These are phyloP conservation scores for Galaxea fascicularis DNA, from an alignment of 92 coral and sea anemone species.

Conservation along the genomic window DNA sequence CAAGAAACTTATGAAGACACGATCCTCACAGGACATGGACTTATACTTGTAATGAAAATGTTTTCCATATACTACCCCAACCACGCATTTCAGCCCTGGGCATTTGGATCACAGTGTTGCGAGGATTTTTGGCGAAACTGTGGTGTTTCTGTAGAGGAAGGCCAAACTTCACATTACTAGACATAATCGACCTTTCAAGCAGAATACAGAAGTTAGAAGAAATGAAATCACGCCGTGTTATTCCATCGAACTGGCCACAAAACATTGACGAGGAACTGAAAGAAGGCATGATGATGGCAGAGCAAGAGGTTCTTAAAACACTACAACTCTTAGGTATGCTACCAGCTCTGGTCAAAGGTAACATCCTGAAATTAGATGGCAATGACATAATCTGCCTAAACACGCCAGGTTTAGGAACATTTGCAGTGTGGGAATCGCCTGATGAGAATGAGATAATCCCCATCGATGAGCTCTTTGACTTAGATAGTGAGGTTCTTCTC, in stretches of 20 bases:
- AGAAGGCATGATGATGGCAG: slow-evolving; percentile 33
- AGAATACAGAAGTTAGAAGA: slow-evolving; percentile 18
- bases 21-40: slow-evolving; percentile 17
- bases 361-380: background rate
- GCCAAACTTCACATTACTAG: background rate
- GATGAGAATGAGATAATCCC: slow-evolving; percentile 40
- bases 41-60: slow-evolving; percentile 2
- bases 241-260: slow-evolving; percentile 12
- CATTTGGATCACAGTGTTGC: background rate
- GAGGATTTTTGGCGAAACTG: background rate
- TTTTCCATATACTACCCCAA: background rate
- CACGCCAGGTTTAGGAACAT: slow-evolving; percentile 33
- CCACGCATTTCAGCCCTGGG: background rate
- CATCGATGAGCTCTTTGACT: slow-evolving; percentile 27
- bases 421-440: slow-evolving; percentile 36
- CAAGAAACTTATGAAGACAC: slow-evolving; percentile 21
- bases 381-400: slow-evolving; percentile 27
- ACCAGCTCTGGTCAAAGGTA: slow-evolving; percentile 21
- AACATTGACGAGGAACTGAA: slow-evolving; percentile 30
- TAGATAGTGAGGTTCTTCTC: slow-evolving; percentile 37
- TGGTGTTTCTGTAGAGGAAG: background rate
- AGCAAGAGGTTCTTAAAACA: slow-evolving; percentile 25
- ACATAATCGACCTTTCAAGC: slow-evolving; percentile 6
- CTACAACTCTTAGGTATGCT: slow-evolving; percentile 24
- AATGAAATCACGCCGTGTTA: background rate